Percentiles rank a stretch among this genome's conserved stretches.
Evolutionary conservation across 2,797 vertebrate species (phyloP).

Genomic region (Diceros bicornis): DNA sequence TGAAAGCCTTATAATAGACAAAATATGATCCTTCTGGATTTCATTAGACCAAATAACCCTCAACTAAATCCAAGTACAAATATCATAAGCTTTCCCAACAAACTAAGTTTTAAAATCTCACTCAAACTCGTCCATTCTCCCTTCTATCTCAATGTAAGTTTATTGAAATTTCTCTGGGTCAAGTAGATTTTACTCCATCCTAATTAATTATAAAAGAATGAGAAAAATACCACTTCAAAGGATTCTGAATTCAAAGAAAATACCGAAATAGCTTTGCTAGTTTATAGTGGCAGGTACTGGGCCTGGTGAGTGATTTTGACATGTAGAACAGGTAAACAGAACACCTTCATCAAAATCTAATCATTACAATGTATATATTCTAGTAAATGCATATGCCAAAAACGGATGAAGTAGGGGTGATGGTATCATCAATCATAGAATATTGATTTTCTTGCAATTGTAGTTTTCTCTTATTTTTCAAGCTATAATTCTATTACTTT

Average conservation of each 20-base stretch:
- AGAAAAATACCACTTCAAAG: not conserved
- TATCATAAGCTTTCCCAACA: not conserved
- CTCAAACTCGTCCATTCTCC: not conserved
- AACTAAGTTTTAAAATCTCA: not conserved
- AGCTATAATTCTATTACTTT: not conserved
- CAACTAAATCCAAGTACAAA: not conserved
- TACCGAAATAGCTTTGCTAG: not conserved
- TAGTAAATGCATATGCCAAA: not conserved
- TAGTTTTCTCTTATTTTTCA: not conserved
- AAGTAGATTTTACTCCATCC: not conserved
- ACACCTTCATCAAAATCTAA: not conserved
- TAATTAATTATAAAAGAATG: slow-evolving; percentile 1
- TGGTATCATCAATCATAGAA: not conserved
- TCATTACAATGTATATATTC: not conserved
- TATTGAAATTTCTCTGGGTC: not conserved
- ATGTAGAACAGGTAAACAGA: not conserved
- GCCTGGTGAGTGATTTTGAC: not conserved
- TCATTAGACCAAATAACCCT: not conserved
- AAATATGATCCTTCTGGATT: not conserved
- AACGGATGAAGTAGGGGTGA: not conserved
- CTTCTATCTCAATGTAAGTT: not conserved
- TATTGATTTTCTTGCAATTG: not conserved
- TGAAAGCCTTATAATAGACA: not conserved
- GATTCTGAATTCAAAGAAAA: not conserved
- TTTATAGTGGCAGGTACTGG: not conserved